Percentiles rank a stretch among this genome's conserved stretches.
Conservation (phyloP, 1,140 invertebrate genomes). For the Antheraea pernyi region DNA sequence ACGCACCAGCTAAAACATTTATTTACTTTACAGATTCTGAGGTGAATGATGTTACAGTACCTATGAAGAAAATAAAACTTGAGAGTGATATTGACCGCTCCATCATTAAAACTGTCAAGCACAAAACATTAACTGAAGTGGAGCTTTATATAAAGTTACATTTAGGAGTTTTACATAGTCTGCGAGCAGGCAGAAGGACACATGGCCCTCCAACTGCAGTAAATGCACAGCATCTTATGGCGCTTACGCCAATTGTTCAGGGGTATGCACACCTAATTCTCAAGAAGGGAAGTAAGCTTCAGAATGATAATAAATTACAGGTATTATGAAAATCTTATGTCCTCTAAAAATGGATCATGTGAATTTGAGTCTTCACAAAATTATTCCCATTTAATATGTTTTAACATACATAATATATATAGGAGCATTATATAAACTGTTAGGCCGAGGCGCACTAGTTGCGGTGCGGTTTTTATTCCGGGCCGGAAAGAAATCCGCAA, state of each 20-base stretch:
- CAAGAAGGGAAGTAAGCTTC: constrained; percentile 42
- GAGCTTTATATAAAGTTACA: constrained; percentile 82
- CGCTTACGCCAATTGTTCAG: constrained; percentile 69
- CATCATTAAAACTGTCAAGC: constrained; percentile 45
- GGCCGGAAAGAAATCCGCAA: no score
- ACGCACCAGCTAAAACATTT: neutral
- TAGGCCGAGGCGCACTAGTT: no score
- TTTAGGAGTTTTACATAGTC: constrained; percentile 81
- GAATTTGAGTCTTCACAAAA: no score
- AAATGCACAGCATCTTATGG: constrained; percentile 80
- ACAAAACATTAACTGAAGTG: constrained; percentile 45
- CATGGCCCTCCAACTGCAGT: constrained; percentile 79
- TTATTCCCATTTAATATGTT: no score
- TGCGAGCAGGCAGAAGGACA: constrained; percentile 77
- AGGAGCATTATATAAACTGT: no score
- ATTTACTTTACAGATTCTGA: constrained; percentile 41
- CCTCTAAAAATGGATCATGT: no score
- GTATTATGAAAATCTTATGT: constrained; percentile 25
- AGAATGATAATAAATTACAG: constrained; percentile 54
- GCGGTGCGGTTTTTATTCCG: no score
- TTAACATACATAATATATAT: no score
- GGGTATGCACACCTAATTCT: constrained; percentile 63
- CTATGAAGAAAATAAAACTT: constrained; percentile 67
- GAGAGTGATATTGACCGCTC: constrained; percentile 49
- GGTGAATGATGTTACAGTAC: constrained; percentile 46